phyloP scores from a whole-genome alignment of 1,140 invertebrate genomes.

The Nilaparvata lugens region DNA sequence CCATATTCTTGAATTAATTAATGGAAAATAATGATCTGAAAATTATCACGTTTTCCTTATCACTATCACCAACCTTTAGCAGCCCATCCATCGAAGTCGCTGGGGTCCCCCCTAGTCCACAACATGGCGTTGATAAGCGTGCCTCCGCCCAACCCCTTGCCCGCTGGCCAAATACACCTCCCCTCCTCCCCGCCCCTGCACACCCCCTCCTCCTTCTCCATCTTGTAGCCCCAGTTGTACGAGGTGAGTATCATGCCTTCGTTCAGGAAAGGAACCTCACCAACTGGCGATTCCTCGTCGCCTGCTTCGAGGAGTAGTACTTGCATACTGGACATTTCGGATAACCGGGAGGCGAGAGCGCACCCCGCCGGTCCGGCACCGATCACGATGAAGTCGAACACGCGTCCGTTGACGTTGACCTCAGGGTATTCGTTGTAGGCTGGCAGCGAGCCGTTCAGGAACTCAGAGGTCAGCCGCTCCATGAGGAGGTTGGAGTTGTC shows the following conservation, averaged over 20 bases:
- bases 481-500: too few relatives aligned
- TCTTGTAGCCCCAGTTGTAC: conserved; percentile 59
- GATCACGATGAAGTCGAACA: conserved; percentile 32
- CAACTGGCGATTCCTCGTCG: conserved; percentile 54
- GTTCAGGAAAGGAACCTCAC: conserved; percentile 46
- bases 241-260: conserved; percentile 40
- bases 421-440: too few relatives aligned
- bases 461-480: too few relatives aligned
- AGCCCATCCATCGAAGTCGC: conserved; percentile 68
- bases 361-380: conserved; percentile 48
- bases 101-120: conserved; percentile 68
- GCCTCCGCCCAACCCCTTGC: conserved; percentile 58
- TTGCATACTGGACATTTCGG: conserved; percentile 37
- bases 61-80: conserved; percentile 40
- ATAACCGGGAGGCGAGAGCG: conserved; percentile 46
- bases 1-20: too few relatives aligned
- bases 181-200: conserved; percentile 42
- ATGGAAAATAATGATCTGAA: too few relatives aligned
- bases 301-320: conserved; percentile 51
- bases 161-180: conserved; percentile 46
- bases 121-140: conserved; percentile 79
- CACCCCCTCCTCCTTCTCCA: conserved; percentile 49
- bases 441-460: too few relatives aligned
- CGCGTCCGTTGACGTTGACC: too few relatives aligned
- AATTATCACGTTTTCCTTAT: too few relatives aligned